Evolutionary conservation across 2,888 invertebrate genomes (phyloP), one percentile per base, ranked within the genome.

Genomic region (Mellilla xanthometata): DNA sequence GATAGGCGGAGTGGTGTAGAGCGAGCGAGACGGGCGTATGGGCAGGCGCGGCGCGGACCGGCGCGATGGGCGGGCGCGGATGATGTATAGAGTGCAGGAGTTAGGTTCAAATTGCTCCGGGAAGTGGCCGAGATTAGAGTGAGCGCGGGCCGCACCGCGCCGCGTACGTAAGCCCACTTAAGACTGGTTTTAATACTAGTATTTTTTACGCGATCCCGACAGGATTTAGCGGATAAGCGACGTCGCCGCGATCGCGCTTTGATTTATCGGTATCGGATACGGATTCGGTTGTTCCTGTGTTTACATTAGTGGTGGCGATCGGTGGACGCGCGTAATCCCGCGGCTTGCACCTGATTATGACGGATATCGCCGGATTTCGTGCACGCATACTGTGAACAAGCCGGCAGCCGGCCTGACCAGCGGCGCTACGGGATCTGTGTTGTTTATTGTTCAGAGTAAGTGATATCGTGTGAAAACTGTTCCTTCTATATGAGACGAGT

Each of bases 31-130:
- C 58, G 61, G 60, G 39, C 49, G 60, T 74, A 78, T 57, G 61
- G 61, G 65, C 62, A 72, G 64, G 67, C 66, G 67, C 67, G 70
- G 55, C 65, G 64, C 66, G 56, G 59, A 58, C 58, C 73, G 74
- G 76, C 83, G 80, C 84, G 79, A 87, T 90, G 90, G 91, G 88
- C 85, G 87, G 86, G 84, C 74, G 72, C 76, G 76, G 91, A 92
- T 93, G 93, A 93, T 93, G 92, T 93, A 93, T 93, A 92, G 93
- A 93, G 92, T 92, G 91, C 91, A 90, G 91, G 93, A 92, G 92
- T 93, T 93, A 93, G 91, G 92, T 88, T 92, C 93, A 93, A 93
- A 93, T 92, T 93, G 92, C 91, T 92, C 85, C 92, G 93, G 93
- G 92, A 92, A 93, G 93, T 93, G 93, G 92, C 91, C 92, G 92